Conservation (phyloP, 2,888 invertebrate species). For the Thelaira solivaga region DNA sequence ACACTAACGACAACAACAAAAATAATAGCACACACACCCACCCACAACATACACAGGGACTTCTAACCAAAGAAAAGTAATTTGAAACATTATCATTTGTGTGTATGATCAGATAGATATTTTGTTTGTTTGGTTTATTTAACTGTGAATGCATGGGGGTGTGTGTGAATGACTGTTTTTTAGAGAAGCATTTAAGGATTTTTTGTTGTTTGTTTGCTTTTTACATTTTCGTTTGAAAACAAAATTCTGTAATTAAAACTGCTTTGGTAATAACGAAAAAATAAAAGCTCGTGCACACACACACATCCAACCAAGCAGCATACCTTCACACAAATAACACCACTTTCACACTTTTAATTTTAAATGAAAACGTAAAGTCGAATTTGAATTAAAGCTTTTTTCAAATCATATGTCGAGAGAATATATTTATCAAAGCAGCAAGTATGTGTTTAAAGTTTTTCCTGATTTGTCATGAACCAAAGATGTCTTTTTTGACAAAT, state of each 20-base stretch:
- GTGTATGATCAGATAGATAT: slow-evolving; percentile 14
- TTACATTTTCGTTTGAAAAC: slow-evolving; percentile 32
- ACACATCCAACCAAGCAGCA: background rate
- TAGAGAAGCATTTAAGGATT: slow-evolving; percentile 50
- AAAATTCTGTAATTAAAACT: slow-evolving; percentile 50
- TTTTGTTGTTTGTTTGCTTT: slow-evolving; percentile 3
- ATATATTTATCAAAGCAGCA: too few species aligned
- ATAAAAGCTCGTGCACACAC: background rate
- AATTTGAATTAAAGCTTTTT: too few species aligned
- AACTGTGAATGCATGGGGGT: background rate
- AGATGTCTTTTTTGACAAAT: too few species aligned
- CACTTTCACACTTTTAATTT: too few species aligned
- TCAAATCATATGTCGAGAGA: too few species aligned
- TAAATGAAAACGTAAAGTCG: too few species aligned
- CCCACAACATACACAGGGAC: background rate
- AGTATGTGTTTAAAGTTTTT: too few species aligned
- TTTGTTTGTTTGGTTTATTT: background rate
- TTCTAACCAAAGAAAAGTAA: slow-evolving; percentile 18
- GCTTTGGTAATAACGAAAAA: slow-evolving; percentile 34
- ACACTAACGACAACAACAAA: slow-evolving; percentile 12
- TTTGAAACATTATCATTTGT: slow-evolving; percentile 30
- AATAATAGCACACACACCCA: background rate
- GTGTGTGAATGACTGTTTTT: background rate
- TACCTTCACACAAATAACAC: too few species aligned
- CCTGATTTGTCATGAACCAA: too few species aligned